phyloP scores from a whole-genome alignment of 2,888 invertebrate genomes.

The Coremacera marginata region DNA sequence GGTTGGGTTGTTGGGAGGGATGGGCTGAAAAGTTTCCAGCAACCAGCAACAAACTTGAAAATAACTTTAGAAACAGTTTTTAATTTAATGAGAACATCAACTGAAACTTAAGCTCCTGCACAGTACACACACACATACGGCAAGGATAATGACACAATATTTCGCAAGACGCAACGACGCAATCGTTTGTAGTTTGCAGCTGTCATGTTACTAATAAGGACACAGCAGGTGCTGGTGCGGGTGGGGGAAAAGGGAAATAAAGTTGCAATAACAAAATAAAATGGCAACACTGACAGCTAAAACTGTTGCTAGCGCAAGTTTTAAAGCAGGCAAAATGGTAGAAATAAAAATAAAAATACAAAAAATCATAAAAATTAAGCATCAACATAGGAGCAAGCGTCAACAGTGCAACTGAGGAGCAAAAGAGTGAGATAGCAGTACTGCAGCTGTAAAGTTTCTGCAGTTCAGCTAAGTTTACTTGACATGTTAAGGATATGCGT shows the following conservation, averaged over 20 bases:
- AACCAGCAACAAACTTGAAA: not conserved
- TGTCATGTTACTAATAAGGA: slow-evolving; percentile 11
- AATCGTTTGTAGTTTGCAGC: slow-evolving; percentile 17
- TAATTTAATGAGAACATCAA: slow-evolving; percentile 35
- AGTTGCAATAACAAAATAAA: slow-evolving; percentile 22
- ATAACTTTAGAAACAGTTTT: slow-evolving; percentile 19
- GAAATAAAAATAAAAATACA: not conserved
- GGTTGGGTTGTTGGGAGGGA: not conserved
- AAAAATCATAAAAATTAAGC: not conserved
- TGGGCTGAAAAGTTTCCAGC: not conserved
- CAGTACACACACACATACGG: not conserved
- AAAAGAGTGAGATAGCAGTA: not conserved
- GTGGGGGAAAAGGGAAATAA: not conserved
- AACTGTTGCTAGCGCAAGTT: not conserved
- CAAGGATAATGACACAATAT: slow-evolving; percentile 34
- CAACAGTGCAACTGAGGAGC: not conserved
- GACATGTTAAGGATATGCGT: slow-evolving; percentile 34
- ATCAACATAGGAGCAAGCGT: not conserved
- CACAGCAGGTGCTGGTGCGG: not conserved
- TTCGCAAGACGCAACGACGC: not conserved
- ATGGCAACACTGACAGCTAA: slow-evolving; percentile 17
- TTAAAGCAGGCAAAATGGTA: not conserved
- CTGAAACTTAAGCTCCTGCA: slow-evolving; percentile 15
- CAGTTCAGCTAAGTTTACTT: slow-evolving; percentile 10
- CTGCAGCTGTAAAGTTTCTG: not conserved